phyloP scores from a whole-genome alignment of 2,113 vertebrate species.

The Calidris pugnax region DNA sequence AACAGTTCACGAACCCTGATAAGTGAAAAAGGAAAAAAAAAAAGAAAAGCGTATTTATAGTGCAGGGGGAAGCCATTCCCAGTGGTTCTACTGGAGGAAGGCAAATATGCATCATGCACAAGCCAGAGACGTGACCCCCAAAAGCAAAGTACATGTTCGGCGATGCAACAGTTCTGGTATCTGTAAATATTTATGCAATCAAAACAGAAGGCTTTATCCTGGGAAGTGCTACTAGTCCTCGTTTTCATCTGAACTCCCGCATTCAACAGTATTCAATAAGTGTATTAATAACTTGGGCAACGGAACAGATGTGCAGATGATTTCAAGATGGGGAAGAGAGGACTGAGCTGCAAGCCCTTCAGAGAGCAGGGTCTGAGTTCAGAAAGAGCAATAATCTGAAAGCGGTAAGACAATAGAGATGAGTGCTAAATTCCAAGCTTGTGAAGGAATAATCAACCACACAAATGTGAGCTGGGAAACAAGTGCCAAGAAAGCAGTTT shows the following conservation, averaged over 20 bases:
- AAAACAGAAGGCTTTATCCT: background rate
- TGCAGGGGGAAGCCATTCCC: background rate
- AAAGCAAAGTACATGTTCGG: background rate
- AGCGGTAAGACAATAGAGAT: background rate
- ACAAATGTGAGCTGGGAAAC: background rate
- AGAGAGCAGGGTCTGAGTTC: background rate
- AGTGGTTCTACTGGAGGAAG: background rate
- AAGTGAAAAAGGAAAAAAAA: conserved; percentile 57
- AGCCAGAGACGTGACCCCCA: background rate
- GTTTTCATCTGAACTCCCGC: accelerated
- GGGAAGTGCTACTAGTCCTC: background rate
- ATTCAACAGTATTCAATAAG: background rate
- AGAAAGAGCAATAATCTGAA: background rate
- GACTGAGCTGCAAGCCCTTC: background rate
- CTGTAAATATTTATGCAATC: background rate
- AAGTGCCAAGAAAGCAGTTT: background rate
- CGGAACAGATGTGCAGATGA: background rate
- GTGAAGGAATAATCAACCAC: background rate
- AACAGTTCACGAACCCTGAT: conserved; percentile 53
- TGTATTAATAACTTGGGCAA: background rate
- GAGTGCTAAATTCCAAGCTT: background rate
- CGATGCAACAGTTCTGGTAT: background rate
- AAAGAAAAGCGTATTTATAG: conserved; percentile 21
- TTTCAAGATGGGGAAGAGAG: background rate
- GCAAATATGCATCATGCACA: background rate